Evolutionary conservation across 2,113 vertebrate species (phyloP).

Genomic region (Zapornia atra): DNA sequence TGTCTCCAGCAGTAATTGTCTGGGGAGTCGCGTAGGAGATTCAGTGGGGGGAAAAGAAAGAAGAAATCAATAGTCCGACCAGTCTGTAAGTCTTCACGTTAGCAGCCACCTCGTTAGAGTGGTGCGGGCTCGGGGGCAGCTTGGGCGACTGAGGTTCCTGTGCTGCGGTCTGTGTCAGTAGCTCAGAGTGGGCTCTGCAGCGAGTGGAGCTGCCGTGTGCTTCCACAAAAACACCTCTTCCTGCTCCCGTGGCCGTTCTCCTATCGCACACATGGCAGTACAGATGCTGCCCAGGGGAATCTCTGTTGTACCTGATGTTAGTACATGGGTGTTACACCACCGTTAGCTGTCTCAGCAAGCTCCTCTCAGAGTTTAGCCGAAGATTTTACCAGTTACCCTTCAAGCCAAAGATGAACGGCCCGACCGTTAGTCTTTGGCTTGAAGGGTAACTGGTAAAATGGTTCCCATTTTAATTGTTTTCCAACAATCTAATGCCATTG

Average conservation of each 20-base stretch:
- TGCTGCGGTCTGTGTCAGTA: rapidly evolving
- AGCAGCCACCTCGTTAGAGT: rapidly evolving
- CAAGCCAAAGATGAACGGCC: neutral
- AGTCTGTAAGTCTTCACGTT: neutral
- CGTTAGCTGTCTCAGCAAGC: neutral
- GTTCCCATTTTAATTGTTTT: neutral
- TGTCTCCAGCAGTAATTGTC: neutral
- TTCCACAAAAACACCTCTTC: neutral
- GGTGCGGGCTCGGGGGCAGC: rapidly evolving
- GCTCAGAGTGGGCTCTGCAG: neutral
- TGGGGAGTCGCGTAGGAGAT: neutral
- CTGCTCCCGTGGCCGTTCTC: neutral
- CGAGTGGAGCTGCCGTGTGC: neutral
- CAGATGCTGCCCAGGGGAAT: rapidly evolving
- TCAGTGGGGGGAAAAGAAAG: neutral
- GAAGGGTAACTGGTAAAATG: too few species aligned
- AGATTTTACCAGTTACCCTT: neutral
- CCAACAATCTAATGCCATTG: neutral
- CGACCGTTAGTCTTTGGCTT: too few species aligned
- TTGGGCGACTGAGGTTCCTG: neutral
- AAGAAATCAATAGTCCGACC: neutral
- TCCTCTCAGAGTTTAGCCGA: neutral
- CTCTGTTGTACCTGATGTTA: neutral
- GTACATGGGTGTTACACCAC: rapidly evolving
- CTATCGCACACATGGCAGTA: rapidly evolving